A percentile compares a stretch with the other conserved stretches of the same genome.
phyloP scores from a whole-genome alignment of 2,888 invertebrate genomes.

The Andrena minutula region DNA sequence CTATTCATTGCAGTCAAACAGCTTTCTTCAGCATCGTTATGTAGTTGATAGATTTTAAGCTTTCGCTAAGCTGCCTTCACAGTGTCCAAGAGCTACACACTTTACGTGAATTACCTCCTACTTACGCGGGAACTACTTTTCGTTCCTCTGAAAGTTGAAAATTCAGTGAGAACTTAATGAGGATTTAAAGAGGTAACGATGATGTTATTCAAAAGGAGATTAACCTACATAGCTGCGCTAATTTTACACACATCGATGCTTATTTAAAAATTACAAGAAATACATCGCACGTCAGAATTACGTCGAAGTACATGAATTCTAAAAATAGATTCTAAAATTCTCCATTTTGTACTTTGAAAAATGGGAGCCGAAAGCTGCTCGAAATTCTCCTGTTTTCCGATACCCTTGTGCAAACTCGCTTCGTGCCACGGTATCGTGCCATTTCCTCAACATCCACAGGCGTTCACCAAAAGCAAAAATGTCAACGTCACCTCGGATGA shows the following conservation, averaged over 20 bases:
- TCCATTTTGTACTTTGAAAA: no score
- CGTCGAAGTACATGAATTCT: no score
- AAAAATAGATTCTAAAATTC: no score
- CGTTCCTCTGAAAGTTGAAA: neutral
- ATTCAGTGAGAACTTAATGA: constrained; percentile 31
- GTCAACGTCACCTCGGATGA: neutral
- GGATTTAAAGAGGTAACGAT: constrained; percentile 13
- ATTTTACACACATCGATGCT: no score
- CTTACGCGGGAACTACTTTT: neutral
- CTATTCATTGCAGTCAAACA: neutral
- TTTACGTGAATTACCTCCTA: neutral
- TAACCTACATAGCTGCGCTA: constrained; percentile 51
- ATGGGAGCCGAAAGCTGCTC: no score
- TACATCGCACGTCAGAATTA: no score
- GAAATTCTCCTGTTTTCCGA: no score
- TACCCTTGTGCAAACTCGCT: no score
- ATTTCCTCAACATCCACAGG: constrained; percentile 21
- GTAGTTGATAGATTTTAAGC: neutral
- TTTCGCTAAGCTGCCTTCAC: neutral
- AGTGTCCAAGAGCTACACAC: neutral
- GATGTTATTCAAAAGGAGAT: constrained; percentile 54
- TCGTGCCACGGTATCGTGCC: neutral
- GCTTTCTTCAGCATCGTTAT: neutral
- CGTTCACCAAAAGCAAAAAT: constrained; percentile 40
- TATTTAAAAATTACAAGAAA: no score